Evolutionary conservation across 2,888 invertebrate genomes (phyloP).

Genomic region (Athripsodes cinereus): DNA sequence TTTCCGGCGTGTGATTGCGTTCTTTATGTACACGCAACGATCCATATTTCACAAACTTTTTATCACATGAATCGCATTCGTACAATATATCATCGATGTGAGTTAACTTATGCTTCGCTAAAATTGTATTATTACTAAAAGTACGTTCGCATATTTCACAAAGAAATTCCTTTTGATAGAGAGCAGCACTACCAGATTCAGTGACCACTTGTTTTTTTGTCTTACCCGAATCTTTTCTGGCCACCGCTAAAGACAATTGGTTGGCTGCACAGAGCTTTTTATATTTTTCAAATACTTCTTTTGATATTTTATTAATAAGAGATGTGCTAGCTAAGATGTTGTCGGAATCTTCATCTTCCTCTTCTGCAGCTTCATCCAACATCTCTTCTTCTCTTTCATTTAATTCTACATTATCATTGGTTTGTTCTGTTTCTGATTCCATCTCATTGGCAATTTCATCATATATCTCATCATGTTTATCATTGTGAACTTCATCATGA

Average conservation of each 20-base stretch:
- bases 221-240: background rate
- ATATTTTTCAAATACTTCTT: background rate
- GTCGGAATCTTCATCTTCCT: background rate
- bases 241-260: background rate
- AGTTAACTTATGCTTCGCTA: background rate
- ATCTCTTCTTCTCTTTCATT: too few relatives aligned
- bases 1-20: background rate
- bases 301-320: background rate
- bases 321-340: background rate
- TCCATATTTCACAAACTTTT: background rate
- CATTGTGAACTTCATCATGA: too few relatives aligned
- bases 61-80: background rate
- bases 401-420: background rate
- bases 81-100: background rate
- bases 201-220: too few relatives aligned
- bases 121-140: background rate
- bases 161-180: background rate
- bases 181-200: too few relatives aligned
- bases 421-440: background rate
- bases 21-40: background rate
- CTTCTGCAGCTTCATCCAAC: background rate
- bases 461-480: too few relatives aligned
- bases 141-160: background rate
- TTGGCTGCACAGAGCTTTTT: background rate
- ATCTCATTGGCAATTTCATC: background rate